These are phyloP conservation scores for Hirundo rustica DNA, from an alignment of 2,797 vertebrate genomes.

Conservation along the genomic window DNA sequence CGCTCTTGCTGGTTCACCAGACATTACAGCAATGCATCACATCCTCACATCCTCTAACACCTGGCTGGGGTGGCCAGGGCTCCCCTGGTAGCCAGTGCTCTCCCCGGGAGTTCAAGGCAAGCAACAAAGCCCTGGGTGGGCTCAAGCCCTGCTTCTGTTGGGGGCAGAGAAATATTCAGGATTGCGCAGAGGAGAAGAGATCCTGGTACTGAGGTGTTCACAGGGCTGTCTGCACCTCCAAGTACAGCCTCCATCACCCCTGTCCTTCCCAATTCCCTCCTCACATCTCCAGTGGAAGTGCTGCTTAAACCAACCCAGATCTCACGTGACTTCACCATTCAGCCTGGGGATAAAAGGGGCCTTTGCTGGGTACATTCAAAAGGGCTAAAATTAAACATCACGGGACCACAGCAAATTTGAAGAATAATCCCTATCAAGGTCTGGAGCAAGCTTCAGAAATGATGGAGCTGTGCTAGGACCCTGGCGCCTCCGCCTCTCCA, in stretches of 20 bases:
- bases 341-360: not conserved
- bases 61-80: accelerated
- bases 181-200: not conserved
- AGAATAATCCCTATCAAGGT: not conserved
- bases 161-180: accelerated
- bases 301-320: not conserved
- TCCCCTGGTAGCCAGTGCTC: not conserved
- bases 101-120: not conserved
- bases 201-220: accelerated
- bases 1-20: accelerated
- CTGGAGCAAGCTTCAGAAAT: not conserved
- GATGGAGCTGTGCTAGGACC: not conserved
- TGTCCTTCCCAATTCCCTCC: not conserved
- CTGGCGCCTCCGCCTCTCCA: not conserved
- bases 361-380: not conserved
- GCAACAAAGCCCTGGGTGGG: not conserved
- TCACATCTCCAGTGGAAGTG: not conserved
- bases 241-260: not conserved
- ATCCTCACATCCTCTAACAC: not conserved
- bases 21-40: not conserved
- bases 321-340: not conserved
- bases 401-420: not conserved
- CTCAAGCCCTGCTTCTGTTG: not conserved
- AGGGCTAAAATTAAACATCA: not conserved
- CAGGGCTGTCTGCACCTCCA: not conserved